Conservation (phyloP, 1,140 invertebrate species). For the Diorhabda elongata region DNA sequence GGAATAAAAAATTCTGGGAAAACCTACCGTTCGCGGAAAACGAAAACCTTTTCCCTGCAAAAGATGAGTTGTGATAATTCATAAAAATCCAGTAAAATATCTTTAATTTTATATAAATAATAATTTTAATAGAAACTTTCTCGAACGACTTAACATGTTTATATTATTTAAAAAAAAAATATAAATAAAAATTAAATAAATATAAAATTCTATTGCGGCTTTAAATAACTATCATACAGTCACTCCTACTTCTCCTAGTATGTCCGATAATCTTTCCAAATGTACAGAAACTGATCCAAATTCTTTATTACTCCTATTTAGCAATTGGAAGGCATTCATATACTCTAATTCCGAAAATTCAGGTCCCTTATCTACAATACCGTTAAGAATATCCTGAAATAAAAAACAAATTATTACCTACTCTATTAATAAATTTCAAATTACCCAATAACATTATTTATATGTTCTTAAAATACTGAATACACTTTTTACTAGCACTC, state of each 20-base stretch:
- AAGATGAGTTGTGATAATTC: conserved; percentile 9
- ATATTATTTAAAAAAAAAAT: not conserved
- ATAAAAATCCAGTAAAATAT: not conserved
- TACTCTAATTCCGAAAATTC: conserved; percentile 83
- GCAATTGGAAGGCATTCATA: conserved; percentile 75
- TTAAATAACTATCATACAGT: conserved; percentile 49
- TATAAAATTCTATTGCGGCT: not conserved
- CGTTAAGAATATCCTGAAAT: conserved; percentile 75
- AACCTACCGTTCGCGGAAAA: conserved; percentile 32
- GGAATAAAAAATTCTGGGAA: conserved; percentile 33
- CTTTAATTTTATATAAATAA: not conserved
- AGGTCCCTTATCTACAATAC: conserved; percentile 74
- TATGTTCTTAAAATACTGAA: no score
- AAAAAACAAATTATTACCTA: conserved; percentile 9
- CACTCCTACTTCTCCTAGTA: conserved; percentile 63
- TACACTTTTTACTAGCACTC: no score
- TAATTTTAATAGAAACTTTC: conserved; percentile 1
- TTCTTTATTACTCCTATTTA: conserved; percentile 54
- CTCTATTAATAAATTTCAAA: not conserved
- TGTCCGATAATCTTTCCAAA: conserved; percentile 61
- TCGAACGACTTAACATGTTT: conserved; percentile 12
- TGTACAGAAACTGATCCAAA: conserved; percentile 49
- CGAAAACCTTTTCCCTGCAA: conserved; percentile 21
- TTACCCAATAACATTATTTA: no score
- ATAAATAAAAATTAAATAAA: conserved; percentile 8